Percentiles rank a stretch among this genome's conserved stretches.
Evolutionary conservation across 2,113 vertebrate species (phyloP).

Genomic region (Lepidothrix coronata): DNA sequence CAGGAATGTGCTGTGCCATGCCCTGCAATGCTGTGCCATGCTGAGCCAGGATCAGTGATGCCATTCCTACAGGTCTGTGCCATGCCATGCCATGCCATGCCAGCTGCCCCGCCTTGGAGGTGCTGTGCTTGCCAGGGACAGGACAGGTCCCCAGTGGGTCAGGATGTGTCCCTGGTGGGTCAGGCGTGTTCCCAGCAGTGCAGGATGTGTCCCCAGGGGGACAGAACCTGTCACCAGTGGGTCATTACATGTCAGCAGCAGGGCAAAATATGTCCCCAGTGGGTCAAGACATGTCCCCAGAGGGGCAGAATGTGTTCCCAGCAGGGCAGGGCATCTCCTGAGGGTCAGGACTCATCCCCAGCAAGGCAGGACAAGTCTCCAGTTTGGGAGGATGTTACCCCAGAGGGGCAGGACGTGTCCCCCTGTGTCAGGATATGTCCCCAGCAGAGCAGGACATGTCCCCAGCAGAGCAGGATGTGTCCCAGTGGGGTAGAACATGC

Average conservation of each 20-base stretch:
- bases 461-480: not conserved
- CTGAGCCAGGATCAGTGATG: not conserved
- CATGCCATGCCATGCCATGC: not conserved
- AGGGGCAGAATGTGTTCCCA: not conserved
- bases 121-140: not conserved
- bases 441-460: not conserved
- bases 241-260: not conserved
- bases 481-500: not conserved
- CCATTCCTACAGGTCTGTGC: not conserved
- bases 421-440: not conserved
- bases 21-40: not conserved
- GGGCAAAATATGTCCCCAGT: not conserved
- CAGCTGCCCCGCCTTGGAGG: not conserved
- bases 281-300: fast-evolving
- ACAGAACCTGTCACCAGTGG: not conserved
- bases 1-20: not conserved
- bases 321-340: not conserved
- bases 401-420: fast-evolving
- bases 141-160: not conserved
- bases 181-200: fast-evolving
- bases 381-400: not conserved
- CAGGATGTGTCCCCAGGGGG: not conserved
- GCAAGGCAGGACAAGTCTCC: not conserved
- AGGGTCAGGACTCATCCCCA: no score
- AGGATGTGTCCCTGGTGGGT: not conserved